Base-by-base conservation (phyloP, 2,797 vertebrate genomes). In the Siniperca scherzeri region DNA sequence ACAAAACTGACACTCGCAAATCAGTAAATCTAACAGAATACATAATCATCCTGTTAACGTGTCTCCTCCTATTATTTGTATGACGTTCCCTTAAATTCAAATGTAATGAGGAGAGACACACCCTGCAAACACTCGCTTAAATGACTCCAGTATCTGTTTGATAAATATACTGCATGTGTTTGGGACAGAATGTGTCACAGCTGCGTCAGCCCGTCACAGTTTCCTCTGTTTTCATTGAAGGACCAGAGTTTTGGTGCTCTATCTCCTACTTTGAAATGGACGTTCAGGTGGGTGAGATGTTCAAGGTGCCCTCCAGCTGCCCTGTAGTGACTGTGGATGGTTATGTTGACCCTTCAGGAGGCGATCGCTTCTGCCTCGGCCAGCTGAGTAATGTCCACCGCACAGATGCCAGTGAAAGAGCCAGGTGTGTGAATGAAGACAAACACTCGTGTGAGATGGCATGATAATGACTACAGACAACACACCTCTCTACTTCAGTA, bases 231-330 rank as follows among this genome's bases (percentile, higher is more conserved):
- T 38, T 27, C 38, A 5, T 27, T 74, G 55, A 67, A 97, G 96
- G 96, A 19, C 96, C 96, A 0, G 95, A 96, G 82, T 97, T 96
- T 38, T 96, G 95, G 94, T 96, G 95, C 82, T 96, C 96, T 3
- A 94, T 96, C 68, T 96, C 95, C 14, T 97, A 96, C 83, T 97
- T 97, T 68, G 95, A 97, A 90, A 95, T 96, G 96, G 96, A 96
- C 4, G 93, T 96, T 46, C 96, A 95, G 88, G 95, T 96, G 46
- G 95, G 97, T 4, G 96, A 96, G 92, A 96, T 95, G 90, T 96
- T 96, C 82, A 96, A 97, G 90, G 95, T 97, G 33, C 95, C 94
- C 5, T 90, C 96, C 74, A 95, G 94, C 91, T 97, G 95, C 74
- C 95, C 96, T 0, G 74, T 95, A 33, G 96, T 97, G 77, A 95